Percentiles rank a stretch among this genome's conserved stretches.
phyloP scores from a whole-genome alignment of 1,140 invertebrate species.

The Pseudomyrmex cubaensis region DNA sequence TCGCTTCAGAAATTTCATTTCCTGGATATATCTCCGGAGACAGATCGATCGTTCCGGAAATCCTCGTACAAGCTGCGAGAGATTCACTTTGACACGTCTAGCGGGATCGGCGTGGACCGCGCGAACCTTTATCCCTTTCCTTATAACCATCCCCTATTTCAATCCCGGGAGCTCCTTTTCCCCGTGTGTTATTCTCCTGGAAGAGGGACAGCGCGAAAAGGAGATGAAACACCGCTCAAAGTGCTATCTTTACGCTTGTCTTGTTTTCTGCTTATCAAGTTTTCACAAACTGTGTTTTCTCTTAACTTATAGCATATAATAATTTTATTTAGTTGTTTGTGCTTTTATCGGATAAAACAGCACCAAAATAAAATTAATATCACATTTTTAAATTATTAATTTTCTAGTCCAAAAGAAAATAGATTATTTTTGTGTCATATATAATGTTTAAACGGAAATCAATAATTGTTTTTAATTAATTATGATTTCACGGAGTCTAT shows the following conservation, averaged over 20 bases:
- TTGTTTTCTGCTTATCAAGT: neutral
- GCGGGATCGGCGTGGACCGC: slow-evolving; percentile 44
- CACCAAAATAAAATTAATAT: too few species aligned
- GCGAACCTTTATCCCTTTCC: slow-evolving; percentile 58
- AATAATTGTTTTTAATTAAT: too few species aligned
- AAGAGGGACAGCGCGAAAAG: neutral
- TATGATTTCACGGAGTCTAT: neutral
- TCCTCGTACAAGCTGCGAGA: slow-evolving; percentile 41
- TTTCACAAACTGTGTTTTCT: slow-evolving; percentile 1
- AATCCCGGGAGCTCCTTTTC: slow-evolving; percentile 44
- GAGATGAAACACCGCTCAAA: neutral
- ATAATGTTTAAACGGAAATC: too few species aligned
- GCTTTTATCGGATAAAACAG: too few species aligned
- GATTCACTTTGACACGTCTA: slow-evolving; percentile 67
- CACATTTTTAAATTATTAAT: too few species aligned
- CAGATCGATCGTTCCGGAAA: slow-evolving; percentile 67
- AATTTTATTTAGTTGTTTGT: too few species aligned
- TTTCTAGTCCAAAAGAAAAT: too few species aligned
- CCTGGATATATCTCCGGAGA: slow-evolving; percentile 66
- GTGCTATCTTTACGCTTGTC: neutral
- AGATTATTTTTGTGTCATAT: too few species aligned
- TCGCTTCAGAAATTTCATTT: slow-evolving; percentile 71
- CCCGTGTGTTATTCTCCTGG: slow-evolving; percentile 21
- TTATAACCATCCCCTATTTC: slow-evolving; percentile 22
- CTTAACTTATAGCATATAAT: too few species aligned